A percentile compares a stretch with the other conserved stretches of the same genome.
These are phyloP conservation scores for Temnopleurus reevesii DNA, from an alignment of 53 echinoderm and acorn worm species.

Conservation along the genomic window DNA sequence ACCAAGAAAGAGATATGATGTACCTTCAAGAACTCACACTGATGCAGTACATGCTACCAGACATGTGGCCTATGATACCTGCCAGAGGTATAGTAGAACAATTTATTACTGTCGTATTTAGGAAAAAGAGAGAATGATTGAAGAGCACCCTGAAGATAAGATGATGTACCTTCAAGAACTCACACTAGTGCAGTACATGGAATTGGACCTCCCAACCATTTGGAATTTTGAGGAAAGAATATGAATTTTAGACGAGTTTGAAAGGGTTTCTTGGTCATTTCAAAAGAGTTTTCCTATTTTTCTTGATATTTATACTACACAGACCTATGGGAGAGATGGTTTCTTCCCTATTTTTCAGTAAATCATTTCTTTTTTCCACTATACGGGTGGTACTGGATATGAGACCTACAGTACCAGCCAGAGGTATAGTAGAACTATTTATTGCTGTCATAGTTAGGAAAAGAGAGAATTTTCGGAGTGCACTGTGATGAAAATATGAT, in stretches of 20 bases:
- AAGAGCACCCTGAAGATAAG: conserved; percentile 14
- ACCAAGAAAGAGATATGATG: conserved; percentile 53
- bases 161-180: conserved; percentile 58
- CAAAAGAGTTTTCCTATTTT: too few species aligned
- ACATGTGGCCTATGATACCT: conserved; percentile 67
- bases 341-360: too few species aligned
- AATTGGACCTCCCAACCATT: too few species aligned
- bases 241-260: too few species aligned
- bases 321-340: too few species aligned
- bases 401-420: conserved; percentile 63
- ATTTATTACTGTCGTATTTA: background rate
- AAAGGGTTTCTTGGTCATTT: too few species aligned
- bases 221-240: too few species aligned
- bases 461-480: too few species aligned
- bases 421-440: conserved; percentile 79
- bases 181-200: conserved; percentile 50
- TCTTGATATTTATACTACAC: too few species aligned
- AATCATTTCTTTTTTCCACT: too few species aligned
- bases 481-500: background rate
- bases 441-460: too few species aligned
- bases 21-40: conserved; percentile 63
- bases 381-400: conserved; percentile 57
- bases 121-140: background rate
- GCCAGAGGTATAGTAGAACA: conserved; percentile 69
- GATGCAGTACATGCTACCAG: conserved; percentile 62